Evolutionary conservation across 2,888 invertebrate genomes (phyloP).

Genomic region (Poecilus cupreus): DNA sequence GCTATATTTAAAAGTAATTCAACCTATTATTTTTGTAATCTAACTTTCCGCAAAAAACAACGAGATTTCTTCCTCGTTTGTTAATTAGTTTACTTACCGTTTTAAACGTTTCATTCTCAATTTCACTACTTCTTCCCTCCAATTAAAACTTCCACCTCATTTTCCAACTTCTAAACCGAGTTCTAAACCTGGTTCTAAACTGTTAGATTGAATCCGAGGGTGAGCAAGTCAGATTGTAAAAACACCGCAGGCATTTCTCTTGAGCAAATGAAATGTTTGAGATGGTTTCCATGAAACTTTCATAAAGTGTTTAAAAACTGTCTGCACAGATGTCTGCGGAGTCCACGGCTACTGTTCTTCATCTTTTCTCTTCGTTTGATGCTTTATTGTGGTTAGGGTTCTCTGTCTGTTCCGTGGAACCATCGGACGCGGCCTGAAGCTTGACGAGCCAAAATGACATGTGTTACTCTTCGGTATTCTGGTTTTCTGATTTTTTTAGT

Average conservation of each 20-base stretch:
- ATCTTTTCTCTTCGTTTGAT: neutral
- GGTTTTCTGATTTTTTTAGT: slow-evolving; percentile 7
- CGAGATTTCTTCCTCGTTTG: slow-evolving; percentile 4
- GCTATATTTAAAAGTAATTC: neutral
- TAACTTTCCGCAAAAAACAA: neutral
- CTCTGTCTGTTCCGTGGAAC: neutral
- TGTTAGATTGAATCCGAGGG: neutral
- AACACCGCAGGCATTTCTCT: slow-evolving; percentile 20
- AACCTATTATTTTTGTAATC: neutral
- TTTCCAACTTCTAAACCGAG: slow-evolving; percentile 3
- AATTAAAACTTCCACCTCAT: slow-evolving; percentile 35
- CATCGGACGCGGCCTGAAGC: slow-evolving; percentile 12
- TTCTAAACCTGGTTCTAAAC: too few relatives aligned
- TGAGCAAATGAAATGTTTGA: slow-evolving; percentile 32
- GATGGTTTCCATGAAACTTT: slow-evolving; percentile 43
- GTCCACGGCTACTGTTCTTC: slow-evolving; percentile 1
- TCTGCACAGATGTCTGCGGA: slow-evolving; percentile 42
- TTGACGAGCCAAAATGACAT: slow-evolving; percentile 34
- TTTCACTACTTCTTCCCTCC: slow-evolving; percentile 1
- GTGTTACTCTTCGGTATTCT: slow-evolving; percentile 24
- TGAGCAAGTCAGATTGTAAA: neutral
- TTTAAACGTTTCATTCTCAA: slow-evolving; percentile 2
- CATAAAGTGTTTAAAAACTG: slow-evolving; percentile 49
- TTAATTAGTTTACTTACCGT: slow-evolving; percentile 38
- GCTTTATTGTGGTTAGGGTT: neutral